phyloP scores from a whole-genome alignment of 2,113 vertebrate species.

The Zonotrichia leucophrys region DNA sequence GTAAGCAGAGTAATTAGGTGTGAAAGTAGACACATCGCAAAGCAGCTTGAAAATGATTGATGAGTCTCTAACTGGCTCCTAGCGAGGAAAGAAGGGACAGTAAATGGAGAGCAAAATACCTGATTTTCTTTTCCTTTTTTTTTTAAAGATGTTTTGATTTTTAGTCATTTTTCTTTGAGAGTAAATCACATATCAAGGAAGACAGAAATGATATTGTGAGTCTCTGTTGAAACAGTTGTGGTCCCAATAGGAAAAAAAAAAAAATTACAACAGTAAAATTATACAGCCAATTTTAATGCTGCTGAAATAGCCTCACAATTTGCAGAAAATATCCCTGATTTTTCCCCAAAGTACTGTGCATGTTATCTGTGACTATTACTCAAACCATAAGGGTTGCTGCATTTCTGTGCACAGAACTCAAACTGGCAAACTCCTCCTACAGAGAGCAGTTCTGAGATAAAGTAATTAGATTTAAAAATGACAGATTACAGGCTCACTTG shows the following conservation, averaged over 20 bases:
- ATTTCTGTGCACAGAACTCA: conserved; percentile 10
- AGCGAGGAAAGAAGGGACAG: neutral
- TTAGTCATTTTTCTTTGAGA: neutral
- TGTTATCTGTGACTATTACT: neutral
- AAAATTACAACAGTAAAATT: too few relatives aligned
- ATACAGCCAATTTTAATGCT: neutral
- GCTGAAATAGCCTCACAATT: neutral
- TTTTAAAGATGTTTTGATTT: neutral
- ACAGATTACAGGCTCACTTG: neutral
- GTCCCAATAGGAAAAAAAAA: neutral
- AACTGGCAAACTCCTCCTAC: neutral
- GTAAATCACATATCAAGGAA: neutral
- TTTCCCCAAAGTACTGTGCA: neutral
- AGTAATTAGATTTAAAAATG: conserved; percentile 18
- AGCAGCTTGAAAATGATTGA: neutral
- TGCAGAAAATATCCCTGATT: neutral
- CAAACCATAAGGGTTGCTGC: neutral
- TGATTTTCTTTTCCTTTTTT: too few relatives aligned
- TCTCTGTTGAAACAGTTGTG: neutral
- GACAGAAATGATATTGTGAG: neutral
- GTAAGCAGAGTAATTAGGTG: neutral
- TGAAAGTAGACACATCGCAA: neutral
- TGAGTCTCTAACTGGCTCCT: neutral
- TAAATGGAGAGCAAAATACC: neutral
- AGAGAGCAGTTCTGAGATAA: conserved; percentile 40